A percentile compares a stretch with the other conserved stretches of the same genome.
These are phyloP conservation scores for Austrolebias charrua DNA, from an alignment of 2,797 vertebrate genomes.

Conservation along the genomic window DNA sequence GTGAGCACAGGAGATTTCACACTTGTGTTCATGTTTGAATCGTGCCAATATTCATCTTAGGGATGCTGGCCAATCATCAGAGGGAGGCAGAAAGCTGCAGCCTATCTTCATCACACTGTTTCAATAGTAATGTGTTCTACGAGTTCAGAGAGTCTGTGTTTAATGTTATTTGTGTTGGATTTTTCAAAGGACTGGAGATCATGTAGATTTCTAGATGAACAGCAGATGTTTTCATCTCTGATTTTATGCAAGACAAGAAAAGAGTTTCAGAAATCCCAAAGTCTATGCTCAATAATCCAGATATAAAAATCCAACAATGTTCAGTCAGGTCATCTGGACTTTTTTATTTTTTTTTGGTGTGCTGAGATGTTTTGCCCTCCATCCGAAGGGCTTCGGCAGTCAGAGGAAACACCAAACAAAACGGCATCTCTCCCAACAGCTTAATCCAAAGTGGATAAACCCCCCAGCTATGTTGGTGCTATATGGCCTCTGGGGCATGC, in stretches of 20 bases:
- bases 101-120: slow-evolving; percentile 40
- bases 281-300: no score
- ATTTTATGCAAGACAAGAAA: background rate
- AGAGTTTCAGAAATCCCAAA: background rate
- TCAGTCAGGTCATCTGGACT: no score
- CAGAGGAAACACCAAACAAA: no score
- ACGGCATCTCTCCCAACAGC: no score
- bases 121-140: slow-evolving; percentile 30
- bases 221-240: background rate
- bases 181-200: background rate
- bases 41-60: slow-evolving; percentile 64
- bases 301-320: no score
- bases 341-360: no score
- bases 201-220: background rate
- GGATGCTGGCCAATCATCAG: slow-evolving; percentile 61
- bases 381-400: no score
- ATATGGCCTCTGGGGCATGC: no score
- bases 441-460: no score
- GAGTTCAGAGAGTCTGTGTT: slow-evolving; percentile 12
- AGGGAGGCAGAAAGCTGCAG: slow-evolving; percentile 63
- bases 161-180: background rate
- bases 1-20: slow-evolving; percentile 74
- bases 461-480: no score
- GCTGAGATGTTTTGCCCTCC: no score
- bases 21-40: slow-evolving; percentile 60